These are phyloP conservation scores for Drosophila varians DNA, from an alignment of 1,140 invertebrate genomes.

Conservation along the genomic window DNA sequence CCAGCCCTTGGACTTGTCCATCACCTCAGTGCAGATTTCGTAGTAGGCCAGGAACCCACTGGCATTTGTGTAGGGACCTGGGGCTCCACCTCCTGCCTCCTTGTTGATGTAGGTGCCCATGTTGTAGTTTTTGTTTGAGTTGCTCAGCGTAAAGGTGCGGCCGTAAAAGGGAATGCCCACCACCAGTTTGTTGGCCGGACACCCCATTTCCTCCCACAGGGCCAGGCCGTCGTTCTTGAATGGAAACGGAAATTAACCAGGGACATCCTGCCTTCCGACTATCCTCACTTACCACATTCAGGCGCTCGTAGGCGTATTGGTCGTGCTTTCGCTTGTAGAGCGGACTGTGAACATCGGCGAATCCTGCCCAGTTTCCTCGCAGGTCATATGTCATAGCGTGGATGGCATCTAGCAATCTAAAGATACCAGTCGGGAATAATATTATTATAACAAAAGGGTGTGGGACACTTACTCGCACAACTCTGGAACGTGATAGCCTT, in stretches of 20 bases:
- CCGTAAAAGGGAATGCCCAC: constrained; percentile 95
- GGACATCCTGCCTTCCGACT: neutral
- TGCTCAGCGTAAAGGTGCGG: constrained; percentile 90
- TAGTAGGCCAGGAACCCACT: constrained; percentile 95
- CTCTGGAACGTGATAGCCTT: constrained; percentile 94
- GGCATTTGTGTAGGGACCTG: constrained; percentile 93
- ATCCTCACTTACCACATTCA: constrained; percentile 91
- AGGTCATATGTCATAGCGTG: constrained; percentile 97
- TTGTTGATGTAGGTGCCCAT: constrained; percentile 94
- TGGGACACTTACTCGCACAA: constrained; percentile 89
- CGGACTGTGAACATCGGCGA: constrained; percentile 94
- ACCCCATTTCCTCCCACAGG: constrained; percentile 94
- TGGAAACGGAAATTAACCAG: constrained; percentile 53
- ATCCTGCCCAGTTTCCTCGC: constrained; percentile 95
- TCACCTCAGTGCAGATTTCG: constrained; percentile 92
- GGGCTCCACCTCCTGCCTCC: constrained; percentile 92
- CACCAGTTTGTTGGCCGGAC: constrained; percentile 93
- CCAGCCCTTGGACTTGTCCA: constrained; percentile 89
- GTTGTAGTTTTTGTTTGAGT: constrained; percentile 91
- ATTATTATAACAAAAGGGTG: too few species aligned
- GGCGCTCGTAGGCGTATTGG: constrained; percentile 93
- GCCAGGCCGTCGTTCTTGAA: constrained; percentile 91
- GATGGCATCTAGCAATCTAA: constrained; percentile 88
- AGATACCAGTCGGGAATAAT: constrained; percentile 12
- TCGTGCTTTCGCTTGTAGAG: constrained; percentile 92